Conservation (phyloP, 2,888 invertebrate genomes). For the Volucella inanis region DNA sequence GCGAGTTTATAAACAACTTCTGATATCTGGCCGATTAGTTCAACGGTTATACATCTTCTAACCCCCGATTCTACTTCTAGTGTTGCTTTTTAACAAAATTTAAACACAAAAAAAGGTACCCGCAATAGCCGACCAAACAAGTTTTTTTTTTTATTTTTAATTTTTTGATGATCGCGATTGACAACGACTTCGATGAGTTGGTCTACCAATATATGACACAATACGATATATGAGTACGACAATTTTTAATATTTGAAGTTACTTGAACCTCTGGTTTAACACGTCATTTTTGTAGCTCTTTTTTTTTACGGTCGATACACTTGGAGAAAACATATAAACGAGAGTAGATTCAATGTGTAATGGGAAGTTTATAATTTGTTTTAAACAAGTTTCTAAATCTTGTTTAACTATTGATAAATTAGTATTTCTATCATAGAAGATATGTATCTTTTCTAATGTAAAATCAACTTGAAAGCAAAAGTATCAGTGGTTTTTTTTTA, state of each 20-base stretch:
- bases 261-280: conserved; percentile 23
- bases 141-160: conserved; percentile 42
- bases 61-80: conserved; percentile 14
- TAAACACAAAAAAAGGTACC: conserved; percentile 5
- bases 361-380: background rate
- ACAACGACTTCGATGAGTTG: conserved; percentile 18
- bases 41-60: conserved; percentile 65
- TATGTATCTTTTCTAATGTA: no score
- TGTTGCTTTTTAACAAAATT: conserved; percentile 54
- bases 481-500: no score
- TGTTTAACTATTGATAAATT: no score
- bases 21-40: conserved; percentile 52
- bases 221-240: conserved; percentile 4
- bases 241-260: conserved; percentile 5
- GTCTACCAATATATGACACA: conserved; percentile 31
- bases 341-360: background rate
- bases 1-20: conserved; percentile 25
- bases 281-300: conserved; percentile 52
- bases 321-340: conserved; percentile 13
- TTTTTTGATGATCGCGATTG: conserved; percentile 54
- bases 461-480: no score
- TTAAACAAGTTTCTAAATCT: background rate
- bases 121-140: conserved; percentile 48
- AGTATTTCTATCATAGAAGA: no score
- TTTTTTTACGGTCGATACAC: conserved; percentile 41